A percentile compares a stretch with the other conserved stretches of the same genome.
phyloP scores from a whole-genome alignment of 2,113 vertebrate genomes.

The Chinchilla lanigera region DNA sequence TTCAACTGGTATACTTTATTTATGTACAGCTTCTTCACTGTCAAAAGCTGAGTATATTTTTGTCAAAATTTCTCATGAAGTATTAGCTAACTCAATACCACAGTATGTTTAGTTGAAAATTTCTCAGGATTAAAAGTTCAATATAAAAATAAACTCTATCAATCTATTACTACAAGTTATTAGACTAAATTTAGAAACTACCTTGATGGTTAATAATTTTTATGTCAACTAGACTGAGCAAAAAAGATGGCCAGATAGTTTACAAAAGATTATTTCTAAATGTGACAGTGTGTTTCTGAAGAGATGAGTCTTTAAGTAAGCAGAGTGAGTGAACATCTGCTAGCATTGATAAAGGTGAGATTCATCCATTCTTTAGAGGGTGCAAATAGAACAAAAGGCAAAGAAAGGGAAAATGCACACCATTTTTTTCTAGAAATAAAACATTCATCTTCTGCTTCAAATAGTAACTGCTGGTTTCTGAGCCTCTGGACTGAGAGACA shows the following conservation, averaged over 20 bases:
- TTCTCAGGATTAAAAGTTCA: not conserved
- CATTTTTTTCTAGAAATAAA: not conserved
- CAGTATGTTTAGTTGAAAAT: not conserved
- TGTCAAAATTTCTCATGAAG: not conserved
- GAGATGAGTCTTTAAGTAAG: not conserved
- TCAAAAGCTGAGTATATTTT: not conserved
- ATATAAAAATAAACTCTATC: not conserved
- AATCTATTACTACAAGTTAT: not conserved
- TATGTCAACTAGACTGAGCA: not conserved
- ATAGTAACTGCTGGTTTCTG: not conserved
- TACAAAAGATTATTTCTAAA: not conserved
- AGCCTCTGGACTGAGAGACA: not conserved
- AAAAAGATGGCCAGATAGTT: not conserved
- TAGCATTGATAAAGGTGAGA: not conserved
- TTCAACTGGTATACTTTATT: not conserved
- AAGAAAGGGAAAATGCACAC: not conserved
- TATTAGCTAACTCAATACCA: not conserved
- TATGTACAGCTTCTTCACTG: not conserved
- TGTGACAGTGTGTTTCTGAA: not conserved
- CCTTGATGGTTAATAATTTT: not conserved
- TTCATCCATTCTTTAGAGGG: not conserved
- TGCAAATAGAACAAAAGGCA: not conserved
- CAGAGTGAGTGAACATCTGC: not conserved
- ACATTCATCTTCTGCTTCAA: not conserved
- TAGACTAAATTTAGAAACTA: not conserved